Evolutionary conservation across 2,113 vertebrate species (phyloP).

Genomic region (Pluvialis apricaria): DNA sequence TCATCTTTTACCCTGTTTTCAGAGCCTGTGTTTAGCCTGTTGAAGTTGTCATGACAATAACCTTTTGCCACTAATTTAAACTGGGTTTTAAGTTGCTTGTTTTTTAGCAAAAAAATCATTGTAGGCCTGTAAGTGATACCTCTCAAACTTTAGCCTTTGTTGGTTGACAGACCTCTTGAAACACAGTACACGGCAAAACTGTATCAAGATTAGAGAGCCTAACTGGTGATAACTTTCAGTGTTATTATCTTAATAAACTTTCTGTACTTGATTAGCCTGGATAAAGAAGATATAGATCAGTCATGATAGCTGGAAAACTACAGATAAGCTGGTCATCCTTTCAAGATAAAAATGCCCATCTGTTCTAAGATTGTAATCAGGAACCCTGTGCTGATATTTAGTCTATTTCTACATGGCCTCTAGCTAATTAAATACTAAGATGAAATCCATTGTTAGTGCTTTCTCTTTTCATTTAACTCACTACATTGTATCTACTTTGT

Average conservation of each 20-base stretch:
- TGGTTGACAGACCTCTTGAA: slow-evolving; percentile 49
- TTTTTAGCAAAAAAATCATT: not conserved
- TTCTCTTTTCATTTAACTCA: slow-evolving; percentile 19
- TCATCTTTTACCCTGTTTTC: not conserved
- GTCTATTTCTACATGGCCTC: slow-evolving; percentile 57
- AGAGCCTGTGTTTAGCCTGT: slow-evolving; percentile 25
- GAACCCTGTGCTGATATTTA: slow-evolving; percentile 56
- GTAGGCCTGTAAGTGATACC: slow-evolving; percentile 25
- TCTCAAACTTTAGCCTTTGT: slow-evolving; percentile 14
- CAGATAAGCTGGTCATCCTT: slow-evolving; percentile 76
- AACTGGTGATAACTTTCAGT: slow-evolving; percentile 61
- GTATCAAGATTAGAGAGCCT: slow-evolving; percentile 67
- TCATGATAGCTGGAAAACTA: slow-evolving; percentile 59
- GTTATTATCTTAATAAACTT: slow-evolving; percentile 80
- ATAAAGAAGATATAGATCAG: slow-evolving; percentile 75
- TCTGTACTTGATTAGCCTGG: slow-evolving; percentile 74
- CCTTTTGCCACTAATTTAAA: slow-evolving; percentile 57
- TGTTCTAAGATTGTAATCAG: slow-evolving; percentile 75
- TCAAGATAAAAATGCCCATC: slow-evolving; percentile 76
- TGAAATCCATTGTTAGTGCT: slow-evolving; percentile 54
- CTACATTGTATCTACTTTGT: not conserved
- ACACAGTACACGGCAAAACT: slow-evolving; percentile 45
- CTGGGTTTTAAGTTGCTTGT: slow-evolving; percentile 23
- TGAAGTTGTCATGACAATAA: slow-evolving; percentile 45
- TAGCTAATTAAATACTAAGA: slow-evolving; percentile 73